Base-by-base conservation (phyloP, 2,888 invertebrate species). In the Dromius quadrimaculatus region DNA sequence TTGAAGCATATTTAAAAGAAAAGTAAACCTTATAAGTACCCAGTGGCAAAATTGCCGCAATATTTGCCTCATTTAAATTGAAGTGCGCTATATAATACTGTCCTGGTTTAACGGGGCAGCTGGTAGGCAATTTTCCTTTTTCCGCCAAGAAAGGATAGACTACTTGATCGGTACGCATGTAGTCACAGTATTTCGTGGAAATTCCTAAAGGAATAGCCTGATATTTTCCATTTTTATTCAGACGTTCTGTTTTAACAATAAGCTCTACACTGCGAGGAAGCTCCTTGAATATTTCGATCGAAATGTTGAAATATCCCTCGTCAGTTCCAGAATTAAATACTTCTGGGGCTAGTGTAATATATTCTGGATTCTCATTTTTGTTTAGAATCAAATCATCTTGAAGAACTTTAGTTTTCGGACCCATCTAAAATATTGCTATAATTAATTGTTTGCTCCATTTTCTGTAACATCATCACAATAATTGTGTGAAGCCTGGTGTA, bases 81-180 rank as follows among this genome's bases (percentile, higher is more conserved):
- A 59, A 59, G 19, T 59, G 19, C 1, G 2, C n/a, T 3, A 59
- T 11, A 59, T 20, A 59, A 19, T 59, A 59, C 4, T 19, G 13
- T 3, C 59, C 59, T n/a, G 13, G 4, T 4, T 34, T 11, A 4
- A 59, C 22, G 1, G 59, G 59, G 11, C 59, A 59, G 1, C 13
- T 59, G 2, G 17, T 17, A 20, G 59, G 59, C 34, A 59, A 23
- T 1, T 34, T 1, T 20, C 59, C 59, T n/a, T 34, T 34, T 36
- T 38, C 36, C 8, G 20, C 59, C 11, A 59, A n/a, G n/a, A 17
- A 36, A 36, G 59, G 59, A 59, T 59, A 59, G 8, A 59, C 59
- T 17, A 59, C 20, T 59, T 34, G 34, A 59, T 59, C 59, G 4
- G 19, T 5, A 1, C 38, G 17, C 34, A 59, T 59, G 20, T 36